phyloP scores from a whole-genome alignment of 2,113 vertebrate species.

The Dryoscopus gambensis region DNA sequence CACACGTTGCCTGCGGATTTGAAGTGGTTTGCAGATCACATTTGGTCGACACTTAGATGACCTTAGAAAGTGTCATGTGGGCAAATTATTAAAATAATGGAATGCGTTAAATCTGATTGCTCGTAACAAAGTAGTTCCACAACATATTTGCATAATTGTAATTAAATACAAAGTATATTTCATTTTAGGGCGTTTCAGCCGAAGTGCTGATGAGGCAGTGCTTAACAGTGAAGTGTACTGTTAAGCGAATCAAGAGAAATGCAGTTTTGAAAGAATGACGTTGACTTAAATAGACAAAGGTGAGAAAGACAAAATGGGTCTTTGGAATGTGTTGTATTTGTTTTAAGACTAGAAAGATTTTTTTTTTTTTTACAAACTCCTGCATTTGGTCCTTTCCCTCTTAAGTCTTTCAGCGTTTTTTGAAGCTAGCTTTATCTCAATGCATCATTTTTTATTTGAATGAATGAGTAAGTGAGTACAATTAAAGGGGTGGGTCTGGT shows the following conservation, averaged over 20 bases:
- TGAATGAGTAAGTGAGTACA: background rate
- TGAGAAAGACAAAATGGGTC: background rate
- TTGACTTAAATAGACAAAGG: background rate
- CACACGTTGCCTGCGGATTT: background rate
- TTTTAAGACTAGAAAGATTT: background rate
- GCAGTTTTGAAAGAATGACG: background rate
- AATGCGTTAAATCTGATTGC: background rate
- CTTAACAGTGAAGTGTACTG: background rate
- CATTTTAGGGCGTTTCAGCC: background rate
- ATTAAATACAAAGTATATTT: background rate
- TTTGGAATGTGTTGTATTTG: background rate
- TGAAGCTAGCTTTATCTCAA: background rate
- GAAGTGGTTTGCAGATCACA: background rate
- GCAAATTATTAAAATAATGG: background rate
- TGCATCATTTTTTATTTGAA: background rate
- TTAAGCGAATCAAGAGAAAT: background rate
- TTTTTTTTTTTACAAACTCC: background rate
- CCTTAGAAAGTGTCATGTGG: background rate
- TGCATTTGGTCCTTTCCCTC: background rate
- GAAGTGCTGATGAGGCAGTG: background rate
- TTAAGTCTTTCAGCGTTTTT: background rate
- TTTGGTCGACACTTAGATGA: background rate
- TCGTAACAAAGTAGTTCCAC: background rate
- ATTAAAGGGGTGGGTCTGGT: slow-evolving; percentile 15
- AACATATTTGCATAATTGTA: background rate